Conservation (phyloP, 2,888 invertebrate genomes). For the Helleia helle region DNA sequence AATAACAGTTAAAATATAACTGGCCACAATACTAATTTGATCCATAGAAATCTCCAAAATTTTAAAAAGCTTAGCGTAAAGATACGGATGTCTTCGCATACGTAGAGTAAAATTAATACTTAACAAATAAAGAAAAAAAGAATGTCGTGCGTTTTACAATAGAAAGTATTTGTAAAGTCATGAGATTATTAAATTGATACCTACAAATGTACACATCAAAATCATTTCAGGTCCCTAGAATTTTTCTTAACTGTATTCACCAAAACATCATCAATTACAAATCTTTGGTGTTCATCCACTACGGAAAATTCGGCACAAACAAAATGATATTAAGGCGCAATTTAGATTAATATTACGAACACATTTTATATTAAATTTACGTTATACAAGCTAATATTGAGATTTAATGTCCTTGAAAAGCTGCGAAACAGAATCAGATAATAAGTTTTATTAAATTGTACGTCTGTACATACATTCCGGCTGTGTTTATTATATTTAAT, state of each 20-base stretch:
- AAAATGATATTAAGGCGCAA: conserved; percentile 41
- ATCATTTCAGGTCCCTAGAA: conserved; percentile 72
- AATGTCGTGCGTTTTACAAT: conserved; percentile 32
- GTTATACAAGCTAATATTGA: conserved; percentile 63
- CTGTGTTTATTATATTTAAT: no score
- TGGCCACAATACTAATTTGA: conserved; percentile 63
- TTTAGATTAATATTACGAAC: conserved; percentile 59
- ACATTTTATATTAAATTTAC: conserved; percentile 57
- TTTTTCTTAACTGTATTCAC: conserved; percentile 70
- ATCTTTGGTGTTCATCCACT: conserved; percentile 72
- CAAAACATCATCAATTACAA: conserved; percentile 64
- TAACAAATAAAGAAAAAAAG: conserved; percentile 52
- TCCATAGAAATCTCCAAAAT: conserved; percentile 42
- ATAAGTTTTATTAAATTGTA: no score
- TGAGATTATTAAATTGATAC: conserved; percentile 71
- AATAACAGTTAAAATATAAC: conserved; percentile 62
- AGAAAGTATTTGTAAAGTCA: conserved; percentile 47
- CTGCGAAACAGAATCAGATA: no score
- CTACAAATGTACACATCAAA: conserved; percentile 63
- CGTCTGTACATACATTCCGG: no score
- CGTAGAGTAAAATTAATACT: conserved; percentile 47
- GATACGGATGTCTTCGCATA: conserved; percentile 30
- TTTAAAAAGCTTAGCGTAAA: conserved; percentile 26
- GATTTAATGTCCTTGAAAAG: conserved; percentile 67
- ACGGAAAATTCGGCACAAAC: conserved; percentile 62